A percentile compares a stretch with the other conserved stretches of the same genome.
Conservation (phyloP, 2,888 invertebrate genomes). For the Caenorhabditis sinica region DNA sequence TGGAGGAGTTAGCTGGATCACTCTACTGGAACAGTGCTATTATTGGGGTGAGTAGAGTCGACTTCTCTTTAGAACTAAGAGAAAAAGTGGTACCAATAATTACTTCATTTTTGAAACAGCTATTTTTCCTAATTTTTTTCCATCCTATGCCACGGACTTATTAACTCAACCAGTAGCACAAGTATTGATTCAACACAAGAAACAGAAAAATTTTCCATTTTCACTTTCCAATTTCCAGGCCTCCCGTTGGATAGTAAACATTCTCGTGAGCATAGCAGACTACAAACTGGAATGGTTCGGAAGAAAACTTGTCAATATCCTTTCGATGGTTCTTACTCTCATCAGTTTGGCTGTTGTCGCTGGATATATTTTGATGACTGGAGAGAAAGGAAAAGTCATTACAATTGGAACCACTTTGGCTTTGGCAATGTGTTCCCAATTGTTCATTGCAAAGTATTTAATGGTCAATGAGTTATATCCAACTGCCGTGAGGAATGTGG, state of each 20-base stretch:
- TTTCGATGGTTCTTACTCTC: conserved; percentile 66
- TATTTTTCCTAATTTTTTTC: too few species aligned
- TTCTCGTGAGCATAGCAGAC: conserved; percentile 70
- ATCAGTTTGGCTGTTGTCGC: conserved; percentile 40
- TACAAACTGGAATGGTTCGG: conserved; percentile 71
- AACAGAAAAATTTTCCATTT: neutral
- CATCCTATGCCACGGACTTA: too few species aligned
- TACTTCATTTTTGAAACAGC: too few species aligned
- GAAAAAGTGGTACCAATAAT: too few species aligned
- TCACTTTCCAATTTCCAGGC: conserved; percentile 34
- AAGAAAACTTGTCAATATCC: conserved; percentile 70
- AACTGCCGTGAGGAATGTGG: conserved; percentile 79
- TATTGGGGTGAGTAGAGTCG: conserved; percentile 66
- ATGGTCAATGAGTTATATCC: conserved; percentile 74
- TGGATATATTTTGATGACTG: conserved; percentile 29
- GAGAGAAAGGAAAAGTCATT: conserved; percentile 51
- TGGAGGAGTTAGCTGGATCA: conserved; percentile 68
- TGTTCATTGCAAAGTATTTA: conserved; percentile 70
- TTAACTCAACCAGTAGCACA: too few species aligned
- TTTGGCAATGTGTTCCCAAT: conserved; percentile 72
- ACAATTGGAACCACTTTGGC: conserved; percentile 68
- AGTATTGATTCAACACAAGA: too few species aligned
- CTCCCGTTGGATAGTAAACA: conserved; percentile 73
- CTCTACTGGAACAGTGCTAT: conserved; percentile 65
- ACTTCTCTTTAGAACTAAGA: too few species aligned